Percentiles rank a stretch among this genome's conserved stretches.
Conservation (phyloP, 35 echinoderm and acorn worm species). For the Heliocidaris erythrogramma region DNA sequence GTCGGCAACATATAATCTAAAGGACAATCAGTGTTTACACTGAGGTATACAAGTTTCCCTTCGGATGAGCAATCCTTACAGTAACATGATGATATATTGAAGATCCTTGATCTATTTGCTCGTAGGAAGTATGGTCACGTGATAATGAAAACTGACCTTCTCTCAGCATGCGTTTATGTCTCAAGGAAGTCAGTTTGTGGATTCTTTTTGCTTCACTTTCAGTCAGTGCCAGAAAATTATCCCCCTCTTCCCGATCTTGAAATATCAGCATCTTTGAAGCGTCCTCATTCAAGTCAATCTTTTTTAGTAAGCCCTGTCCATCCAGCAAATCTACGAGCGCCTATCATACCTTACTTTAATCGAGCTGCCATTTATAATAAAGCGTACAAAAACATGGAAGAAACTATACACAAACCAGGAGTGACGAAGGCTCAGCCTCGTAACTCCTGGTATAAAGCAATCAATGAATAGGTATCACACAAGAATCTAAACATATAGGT, state of each 20-base stretch:
- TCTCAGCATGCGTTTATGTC: not conserved
- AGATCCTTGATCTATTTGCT: conserved; percentile 1
- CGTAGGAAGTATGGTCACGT: not conserved
- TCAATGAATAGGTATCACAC: no score
- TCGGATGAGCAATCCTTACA: not conserved
- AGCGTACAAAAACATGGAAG: no score
- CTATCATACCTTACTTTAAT: no score
- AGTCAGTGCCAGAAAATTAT: not conserved
- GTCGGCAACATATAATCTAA: not conserved
- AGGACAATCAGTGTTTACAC: not conserved
- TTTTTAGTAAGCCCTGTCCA: no score
- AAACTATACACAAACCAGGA: no score
- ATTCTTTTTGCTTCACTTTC: not conserved
- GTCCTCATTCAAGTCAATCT: no score
- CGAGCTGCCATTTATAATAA: no score
- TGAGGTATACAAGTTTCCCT: not conserved
- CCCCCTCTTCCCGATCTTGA: not conserved
- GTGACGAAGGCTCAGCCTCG: no score
- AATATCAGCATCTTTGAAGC: not conserved
- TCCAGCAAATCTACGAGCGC: no score
- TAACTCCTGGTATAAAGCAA: no score
- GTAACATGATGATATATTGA: not conserved
- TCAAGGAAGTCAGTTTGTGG: not conserved
- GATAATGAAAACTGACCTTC: not conserved
- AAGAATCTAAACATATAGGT: no score